Evolutionary conservation across 2,113 vertebrate genomes (phyloP).

Genomic region (Colossoma macropomum): DNA sequence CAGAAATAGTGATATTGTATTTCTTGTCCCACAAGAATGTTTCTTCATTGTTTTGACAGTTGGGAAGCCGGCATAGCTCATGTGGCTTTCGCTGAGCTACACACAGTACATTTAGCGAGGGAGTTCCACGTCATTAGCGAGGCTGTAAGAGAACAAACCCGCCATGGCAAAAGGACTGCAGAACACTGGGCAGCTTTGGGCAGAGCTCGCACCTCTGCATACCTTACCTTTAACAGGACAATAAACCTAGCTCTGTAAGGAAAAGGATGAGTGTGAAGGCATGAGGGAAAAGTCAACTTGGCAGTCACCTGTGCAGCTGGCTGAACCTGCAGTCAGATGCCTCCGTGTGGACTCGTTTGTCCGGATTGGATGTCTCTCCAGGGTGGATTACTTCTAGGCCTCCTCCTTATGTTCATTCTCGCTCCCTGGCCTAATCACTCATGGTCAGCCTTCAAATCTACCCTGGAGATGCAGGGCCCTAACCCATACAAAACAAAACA

Average conservation of each 20-base stretch:
- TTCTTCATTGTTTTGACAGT: slow-evolving; percentile 43
- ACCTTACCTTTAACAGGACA: slow-evolving; percentile 28
- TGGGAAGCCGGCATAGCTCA: not conserved
- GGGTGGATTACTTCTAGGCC: slow-evolving; percentile 7
- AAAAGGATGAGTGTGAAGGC: slow-evolving; percentile 18
- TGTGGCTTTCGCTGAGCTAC: slow-evolving; percentile 10
- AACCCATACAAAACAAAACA: not conserved
- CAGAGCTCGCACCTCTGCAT: not conserved
- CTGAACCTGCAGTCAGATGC: not conserved
- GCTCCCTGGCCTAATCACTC: slow-evolving; percentile 1
- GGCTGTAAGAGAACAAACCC: slow-evolving; percentile 5
- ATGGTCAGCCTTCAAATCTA: not conserved
- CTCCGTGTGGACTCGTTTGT: slow-evolving; percentile 29
- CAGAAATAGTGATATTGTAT: not conserved
- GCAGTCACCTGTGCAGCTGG: not conserved
- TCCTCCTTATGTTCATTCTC: not conserved
- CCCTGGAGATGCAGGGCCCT: not conserved
- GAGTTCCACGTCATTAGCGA: slow-evolving; percentile 18
- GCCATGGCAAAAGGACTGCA: not conserved
- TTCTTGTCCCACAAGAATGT: slow-evolving; percentile 1
- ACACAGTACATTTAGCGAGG: slow-evolving; percentile 39
- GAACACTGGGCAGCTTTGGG: not conserved
- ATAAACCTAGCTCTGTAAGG: slow-evolving; percentile 19
- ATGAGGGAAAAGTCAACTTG: slow-evolving; percentile 17
- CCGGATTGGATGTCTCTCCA: not conserved